Evolutionary conservation across 2,797 vertebrate genomes (phyloP).

Genomic region (Neosilurus hyrtlii): DNA sequence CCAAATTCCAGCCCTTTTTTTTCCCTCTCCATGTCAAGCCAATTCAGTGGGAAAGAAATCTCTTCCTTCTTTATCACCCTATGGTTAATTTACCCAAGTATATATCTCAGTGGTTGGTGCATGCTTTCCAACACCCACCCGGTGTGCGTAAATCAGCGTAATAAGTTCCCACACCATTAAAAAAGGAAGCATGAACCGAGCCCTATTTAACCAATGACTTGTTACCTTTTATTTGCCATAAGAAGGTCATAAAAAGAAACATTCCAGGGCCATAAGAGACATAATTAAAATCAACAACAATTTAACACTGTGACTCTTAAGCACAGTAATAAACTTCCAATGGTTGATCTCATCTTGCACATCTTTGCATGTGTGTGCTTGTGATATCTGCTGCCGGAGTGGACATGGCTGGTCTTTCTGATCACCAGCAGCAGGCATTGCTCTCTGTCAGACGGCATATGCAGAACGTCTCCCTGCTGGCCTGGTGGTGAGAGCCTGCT

Average conservation of each 20-base stretch:
- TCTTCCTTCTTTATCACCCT: slow-evolving; percentile 82
- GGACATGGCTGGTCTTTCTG: slow-evolving; percentile 44
- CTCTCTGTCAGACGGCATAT: slow-evolving; percentile 55
- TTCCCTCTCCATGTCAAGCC: slow-evolving; percentile 2
- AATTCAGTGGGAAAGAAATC: slow-evolving; percentile 29
- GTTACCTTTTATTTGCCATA: slow-evolving; percentile 80
- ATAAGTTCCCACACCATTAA: slow-evolving; percentile 89
- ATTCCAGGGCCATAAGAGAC: slow-evolving; percentile 80
- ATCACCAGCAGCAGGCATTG: slow-evolving; percentile 50
- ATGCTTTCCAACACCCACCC: slow-evolving; percentile 80
- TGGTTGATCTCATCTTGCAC: slow-evolving; percentile 25
- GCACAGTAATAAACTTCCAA: slow-evolving; percentile 54
- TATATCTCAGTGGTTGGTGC: slow-evolving; percentile 73
- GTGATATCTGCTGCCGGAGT: slow-evolving; percentile 26
- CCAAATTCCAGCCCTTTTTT: background rate
- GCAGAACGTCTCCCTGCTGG: slow-evolving; percentile 47
- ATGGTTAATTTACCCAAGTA: slow-evolving; percentile 84
- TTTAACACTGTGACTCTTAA: slow-evolving; percentile 65
- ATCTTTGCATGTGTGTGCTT: slow-evolving; percentile 8
- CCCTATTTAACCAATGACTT: slow-evolving; percentile 88
- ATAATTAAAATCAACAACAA: slow-evolving; percentile 89
- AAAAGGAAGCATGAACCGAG: slow-evolving; percentile 83
- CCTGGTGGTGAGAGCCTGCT: slow-evolving; percentile 31
- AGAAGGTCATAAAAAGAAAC: slow-evolving; percentile 83
- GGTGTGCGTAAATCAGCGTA: slow-evolving; percentile 84